These are phyloP conservation scores for Leucoraja erinaceus DNA, from an alignment of 2,113 vertebrate genomes.

Conservation along the genomic window DNA sequence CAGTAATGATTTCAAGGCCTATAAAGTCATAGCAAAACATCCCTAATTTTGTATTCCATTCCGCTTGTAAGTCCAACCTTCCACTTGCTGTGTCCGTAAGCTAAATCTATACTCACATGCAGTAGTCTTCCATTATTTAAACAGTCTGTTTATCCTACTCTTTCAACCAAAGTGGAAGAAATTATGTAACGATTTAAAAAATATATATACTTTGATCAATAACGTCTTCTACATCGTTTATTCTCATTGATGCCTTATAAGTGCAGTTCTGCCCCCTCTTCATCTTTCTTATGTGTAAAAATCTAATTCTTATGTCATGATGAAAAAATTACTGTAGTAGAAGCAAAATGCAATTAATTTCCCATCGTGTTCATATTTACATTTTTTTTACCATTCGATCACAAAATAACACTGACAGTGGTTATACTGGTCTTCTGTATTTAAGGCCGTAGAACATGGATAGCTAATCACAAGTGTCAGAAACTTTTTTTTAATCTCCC, in stretches of 20 bases:
- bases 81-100: too few relatives aligned
- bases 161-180: not conserved
- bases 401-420: not conserved
- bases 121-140: too few relatives aligned
- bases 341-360: not conserved
- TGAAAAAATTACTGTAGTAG: not conserved
- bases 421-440: not conserved
- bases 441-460: not conserved
- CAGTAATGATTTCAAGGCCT: too few relatives aligned
- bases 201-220: not conserved
- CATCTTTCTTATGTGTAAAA: not conserved
- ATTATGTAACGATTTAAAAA: not conserved
- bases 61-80: too few relatives aligned
- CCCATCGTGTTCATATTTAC: not conserved
- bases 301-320: not conserved
- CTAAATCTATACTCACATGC: too few relatives aligned
- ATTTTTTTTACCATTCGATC: not conserved
- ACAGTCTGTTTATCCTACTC: too few relatives aligned
- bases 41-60: too few relatives aligned
- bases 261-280: not conserved
- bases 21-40: too few relatives aligned
- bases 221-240: constrained; percentile 1
- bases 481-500: too few relatives aligned
- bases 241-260: not conserved
- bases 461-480: not conserved